A percentile compares a stretch with the other conserved stretches of the same genome.
These are phyloP conservation scores for Eupithecia abbreviata DNA, from an alignment of 2,888 invertebrate genomes.

Conservation along the genomic window DNA sequence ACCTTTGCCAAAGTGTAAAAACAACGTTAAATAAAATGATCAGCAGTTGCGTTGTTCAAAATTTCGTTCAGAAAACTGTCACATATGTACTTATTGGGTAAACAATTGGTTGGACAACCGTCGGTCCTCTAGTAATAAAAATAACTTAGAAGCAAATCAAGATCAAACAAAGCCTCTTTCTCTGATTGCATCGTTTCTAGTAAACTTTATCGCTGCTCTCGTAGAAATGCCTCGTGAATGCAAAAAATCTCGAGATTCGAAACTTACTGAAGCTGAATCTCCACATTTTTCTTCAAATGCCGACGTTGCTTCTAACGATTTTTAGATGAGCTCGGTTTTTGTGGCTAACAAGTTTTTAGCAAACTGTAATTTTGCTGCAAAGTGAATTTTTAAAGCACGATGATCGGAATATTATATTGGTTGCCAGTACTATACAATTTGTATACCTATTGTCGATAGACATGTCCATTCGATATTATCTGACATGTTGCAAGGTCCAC, in stretches of 20 bases:
- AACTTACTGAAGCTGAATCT: slow-evolving; percentile 21
- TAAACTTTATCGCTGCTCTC: not conserved
- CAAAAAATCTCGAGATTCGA: slow-evolving; percentile 21
- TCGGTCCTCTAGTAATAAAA: not conserved
- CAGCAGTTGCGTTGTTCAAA: no score
- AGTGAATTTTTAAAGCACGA: not conserved
- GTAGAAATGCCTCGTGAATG: slow-evolving; percentile 20
- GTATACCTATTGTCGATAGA: not conserved
- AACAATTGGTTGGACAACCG: no score
- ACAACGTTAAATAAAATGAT: not conserved
- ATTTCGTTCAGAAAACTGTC: no score
- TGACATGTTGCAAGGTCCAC: not conserved
- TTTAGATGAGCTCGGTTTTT: slow-evolving; percentile 10
- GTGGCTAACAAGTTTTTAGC: not conserved
- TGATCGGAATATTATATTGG: not conserved
- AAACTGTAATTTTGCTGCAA: slow-evolving; percentile 7
- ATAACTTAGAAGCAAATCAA: not conserved
- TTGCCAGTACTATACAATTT: not conserved
- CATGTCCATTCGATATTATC: not conserved
- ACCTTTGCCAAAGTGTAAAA: no score
- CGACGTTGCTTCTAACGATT: slow-evolving; percentile 18
- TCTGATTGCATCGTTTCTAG: slow-evolving; percentile 14
- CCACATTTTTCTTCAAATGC: slow-evolving; percentile 22
- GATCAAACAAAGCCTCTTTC: not conserved
- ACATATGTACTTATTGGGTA: no score